Percentiles rank a stretch among this genome's conserved stretches.
Evolutionary conservation across 1,140 invertebrate species (phyloP).

Genomic region (Oreohelix idahoensis): DNA sequence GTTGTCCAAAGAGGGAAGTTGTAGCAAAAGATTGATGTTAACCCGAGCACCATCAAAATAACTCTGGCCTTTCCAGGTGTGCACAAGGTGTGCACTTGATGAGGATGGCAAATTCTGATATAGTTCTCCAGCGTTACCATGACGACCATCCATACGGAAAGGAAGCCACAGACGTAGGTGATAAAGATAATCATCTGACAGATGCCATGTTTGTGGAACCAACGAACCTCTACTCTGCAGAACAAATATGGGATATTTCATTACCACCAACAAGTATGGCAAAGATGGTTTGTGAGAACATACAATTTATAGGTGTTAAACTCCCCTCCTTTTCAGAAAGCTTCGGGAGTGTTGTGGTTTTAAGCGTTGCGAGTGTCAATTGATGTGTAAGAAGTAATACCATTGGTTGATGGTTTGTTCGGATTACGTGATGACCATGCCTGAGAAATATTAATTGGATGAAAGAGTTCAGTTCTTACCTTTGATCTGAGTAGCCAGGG

Average conservation of each 20-base stretch:
- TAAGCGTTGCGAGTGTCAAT: no score
- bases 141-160: slow-evolving; percentile 71
- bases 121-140: slow-evolving; percentile 60
- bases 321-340: no score
- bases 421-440: no score
- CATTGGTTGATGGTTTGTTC: no score
- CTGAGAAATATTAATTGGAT: no score
- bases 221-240: neutral
- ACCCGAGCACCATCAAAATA: slow-evolving; percentile 46
- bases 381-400: no score
- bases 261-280: no score
- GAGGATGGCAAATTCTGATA: slow-evolving; percentile 65
- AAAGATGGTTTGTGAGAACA: no score
- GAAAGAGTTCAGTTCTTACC: no score
- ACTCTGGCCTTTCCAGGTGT: slow-evolving; percentile 55
- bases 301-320: no score
- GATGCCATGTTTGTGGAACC: slow-evolving; percentile 16
- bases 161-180: slow-evolving; percentile 65
- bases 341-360: no score
- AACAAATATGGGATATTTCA: neutral
- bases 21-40: slow-evolving; percentile 55
- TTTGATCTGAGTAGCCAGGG: no score
- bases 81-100: slow-evolving; percentile 58
- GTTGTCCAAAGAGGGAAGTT: slow-evolving; percentile 63
- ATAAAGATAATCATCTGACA: slow-evolving; percentile 65